Conservation (phyloP, 2,888 invertebrate species). For the Notocelia uddmanniana region DNA sequence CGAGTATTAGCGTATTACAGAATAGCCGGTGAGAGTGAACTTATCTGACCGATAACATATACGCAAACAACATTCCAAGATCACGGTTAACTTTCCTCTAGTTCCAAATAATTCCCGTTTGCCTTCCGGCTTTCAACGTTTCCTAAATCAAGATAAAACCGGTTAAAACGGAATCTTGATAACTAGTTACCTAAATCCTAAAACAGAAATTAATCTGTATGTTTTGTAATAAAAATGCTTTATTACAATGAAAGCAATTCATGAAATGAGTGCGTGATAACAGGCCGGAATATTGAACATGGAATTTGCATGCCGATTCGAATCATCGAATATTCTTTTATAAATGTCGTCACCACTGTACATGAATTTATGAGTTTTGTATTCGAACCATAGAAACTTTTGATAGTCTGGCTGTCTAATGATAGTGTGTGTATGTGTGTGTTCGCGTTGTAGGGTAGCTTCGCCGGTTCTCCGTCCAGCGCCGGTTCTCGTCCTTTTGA, state of each 20-base stretch:
- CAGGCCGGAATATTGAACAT: not conserved
- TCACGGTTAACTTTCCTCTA: conserved; percentile 4
- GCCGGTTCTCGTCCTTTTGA: too few relatives aligned
- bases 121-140: not conserved
- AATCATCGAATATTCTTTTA: not conserved
- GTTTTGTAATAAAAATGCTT: conserved; percentile 1
- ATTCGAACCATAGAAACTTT: too few relatives aligned
- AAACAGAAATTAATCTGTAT: not conserved
- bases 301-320: not conserved
- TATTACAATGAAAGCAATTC: not conserved
- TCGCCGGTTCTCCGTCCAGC: too few relatives aligned
- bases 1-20: too few relatives aligned
- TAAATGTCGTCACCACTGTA: too few relatives aligned
- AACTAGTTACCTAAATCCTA: not conserved
- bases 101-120: conserved; percentile 12
- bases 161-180: not conserved
- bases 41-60: not conserved
- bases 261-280: conserved; percentile 1
- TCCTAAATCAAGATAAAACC: conserved; percentile 3
- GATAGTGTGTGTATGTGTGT: too few relatives aligned
- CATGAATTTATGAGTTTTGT: too few relatives aligned
- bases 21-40: not conserved
- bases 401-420: too few relatives aligned
- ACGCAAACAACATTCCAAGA: not conserved
- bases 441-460: too few relatives aligned